phyloP scores from a whole-genome alignment of 1,140 invertebrate species.

The Scaptomyza pallida region DNA sequence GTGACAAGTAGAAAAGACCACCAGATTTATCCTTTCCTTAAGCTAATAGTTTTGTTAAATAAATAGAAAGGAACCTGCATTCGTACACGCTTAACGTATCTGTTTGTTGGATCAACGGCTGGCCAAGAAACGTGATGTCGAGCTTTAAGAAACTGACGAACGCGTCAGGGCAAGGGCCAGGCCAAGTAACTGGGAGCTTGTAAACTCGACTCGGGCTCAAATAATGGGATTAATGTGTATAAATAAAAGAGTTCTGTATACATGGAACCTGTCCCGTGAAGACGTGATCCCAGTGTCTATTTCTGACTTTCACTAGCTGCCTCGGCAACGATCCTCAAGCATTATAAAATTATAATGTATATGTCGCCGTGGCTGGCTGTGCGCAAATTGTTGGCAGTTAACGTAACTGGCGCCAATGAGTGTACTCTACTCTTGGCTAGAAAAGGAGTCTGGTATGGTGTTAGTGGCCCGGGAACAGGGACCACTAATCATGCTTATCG shows the following conservation, averaged over 20 bases:
- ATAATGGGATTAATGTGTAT: constrained; percentile 15
- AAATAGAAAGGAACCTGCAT: background rate
- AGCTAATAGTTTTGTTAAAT: background rate
- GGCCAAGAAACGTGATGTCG: constrained; percentile 16
- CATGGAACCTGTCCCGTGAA: background rate
- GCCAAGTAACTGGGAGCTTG: constrained; percentile 3
- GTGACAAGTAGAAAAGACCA: no score
- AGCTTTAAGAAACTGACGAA: background rate
- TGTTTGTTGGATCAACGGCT: background rate
- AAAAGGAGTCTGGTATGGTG: constrained; percentile 19
- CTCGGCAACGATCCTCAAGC: constrained; percentile 31
- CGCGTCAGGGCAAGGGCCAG: constrained; percentile 23
- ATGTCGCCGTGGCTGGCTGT: constrained; percentile 67
- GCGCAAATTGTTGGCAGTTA: constrained; percentile 68
- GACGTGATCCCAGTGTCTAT: constrained; percentile 39
- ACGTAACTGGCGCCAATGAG: constrained; percentile 60
- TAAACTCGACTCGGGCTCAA: constrained; percentile 2
- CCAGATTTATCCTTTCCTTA: no score
- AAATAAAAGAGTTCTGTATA: no score
- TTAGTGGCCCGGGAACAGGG: constrained; percentile 9
- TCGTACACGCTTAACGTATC: background rate
- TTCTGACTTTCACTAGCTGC: constrained; percentile 65
- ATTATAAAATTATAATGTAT: constrained; percentile 72
- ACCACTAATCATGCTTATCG: constrained; percentile 81
- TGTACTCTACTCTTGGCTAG: constrained; percentile 7